phyloP scores from a whole-genome alignment of 64 coral and sea anemone species.

The Cladopsammia gracilis region DNA sequence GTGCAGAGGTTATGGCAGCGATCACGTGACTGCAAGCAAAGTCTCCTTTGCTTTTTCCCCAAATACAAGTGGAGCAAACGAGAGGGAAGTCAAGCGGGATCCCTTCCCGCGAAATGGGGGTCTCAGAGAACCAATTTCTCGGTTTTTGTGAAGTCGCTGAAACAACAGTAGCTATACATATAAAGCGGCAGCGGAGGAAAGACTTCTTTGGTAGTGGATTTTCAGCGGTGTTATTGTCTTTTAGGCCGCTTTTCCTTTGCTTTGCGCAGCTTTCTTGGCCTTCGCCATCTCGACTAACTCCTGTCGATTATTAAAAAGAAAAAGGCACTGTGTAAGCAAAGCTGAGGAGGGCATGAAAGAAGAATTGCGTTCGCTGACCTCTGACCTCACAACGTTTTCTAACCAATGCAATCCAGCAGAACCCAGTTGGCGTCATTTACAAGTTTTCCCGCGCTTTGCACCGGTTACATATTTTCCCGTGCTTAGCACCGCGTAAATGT shows the following conservation, averaged over 20 bases:
- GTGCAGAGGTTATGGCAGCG: background rate
- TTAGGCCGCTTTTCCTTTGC: slow-evolving; percentile 6
- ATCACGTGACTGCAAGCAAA: background rate
- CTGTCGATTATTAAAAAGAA: slow-evolving; percentile 25
- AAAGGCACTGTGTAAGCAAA: background rate
- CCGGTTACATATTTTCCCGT: background rate
- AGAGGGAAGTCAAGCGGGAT: too few species aligned
- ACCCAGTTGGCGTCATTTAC: too few species aligned
- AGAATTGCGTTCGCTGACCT: background rate
- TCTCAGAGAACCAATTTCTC: too few species aligned
- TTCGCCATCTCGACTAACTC: slow-evolving; percentile 96
- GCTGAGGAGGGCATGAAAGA: background rate
- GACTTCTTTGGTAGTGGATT: too few species aligned
- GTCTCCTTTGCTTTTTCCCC: too few species aligned
- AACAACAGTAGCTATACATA: too few species aligned
- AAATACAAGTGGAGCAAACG: too few species aligned
- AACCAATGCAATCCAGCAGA: background rate
- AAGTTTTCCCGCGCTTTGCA: background rate
- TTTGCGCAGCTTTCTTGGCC: slow-evolving; percentile 89
- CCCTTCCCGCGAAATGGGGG: too few species aligned
- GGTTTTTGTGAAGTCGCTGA: too few species aligned
- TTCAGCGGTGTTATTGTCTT: background rate
- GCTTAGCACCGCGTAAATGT: background rate
- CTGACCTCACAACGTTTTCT: background rate
- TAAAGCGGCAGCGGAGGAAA: too few species aligned